These are phyloP conservation scores for mouse (Mus musculus) DNA, from an alignment of 2,113 vertebrate genomes.

Conservation along the genomic window GRCm39 chr6:17341501-17342000, in stretches of 20 bases:
- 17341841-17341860: too few relatives aligned
- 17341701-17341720: too few relatives aligned
- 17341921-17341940: neutral
- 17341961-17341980: neutral
- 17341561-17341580: slow-evolving; percentile 13
- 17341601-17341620: neutral
- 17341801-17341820: too few relatives aligned
- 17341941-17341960: neutral
- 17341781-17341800: too few relatives aligned
- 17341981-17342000: neutral
- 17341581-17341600: neutral
- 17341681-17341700: neutral
- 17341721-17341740: too few relatives aligned
- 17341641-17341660: neutral
- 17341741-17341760: too few relatives aligned
- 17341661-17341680: neutral
- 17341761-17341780: too few relatives aligned
- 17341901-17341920: too few relatives aligned
- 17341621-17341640: slow-evolving; percentile 41
- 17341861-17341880: too few relatives aligned
- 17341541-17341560: slow-evolving; percentile 20
- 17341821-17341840: too few relatives aligned
- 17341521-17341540: slow-evolving; percentile 18
- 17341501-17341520: neutral
- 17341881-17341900: too few relatives aligned